Percentiles rank a stretch among this genome's conserved stretches.
Evolutionary conservation across 1,140 invertebrate species (phyloP).

Genomic region (Diachasma alloeum): DNA sequence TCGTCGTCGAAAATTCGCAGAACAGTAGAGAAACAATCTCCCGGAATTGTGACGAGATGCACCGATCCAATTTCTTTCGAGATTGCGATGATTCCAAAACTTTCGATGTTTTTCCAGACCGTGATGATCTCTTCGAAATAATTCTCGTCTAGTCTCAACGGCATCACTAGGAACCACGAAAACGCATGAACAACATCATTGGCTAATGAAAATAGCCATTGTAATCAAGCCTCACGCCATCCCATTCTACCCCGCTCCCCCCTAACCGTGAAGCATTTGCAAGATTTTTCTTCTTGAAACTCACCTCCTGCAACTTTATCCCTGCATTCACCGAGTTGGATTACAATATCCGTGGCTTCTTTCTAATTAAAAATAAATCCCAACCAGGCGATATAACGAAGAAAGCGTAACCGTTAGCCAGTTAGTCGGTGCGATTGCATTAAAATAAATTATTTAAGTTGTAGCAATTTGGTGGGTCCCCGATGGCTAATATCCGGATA

Average conservation of each 20-base stretch:
- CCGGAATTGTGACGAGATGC: too few species aligned
- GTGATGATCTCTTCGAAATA: too few species aligned
- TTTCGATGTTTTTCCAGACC: too few species aligned
- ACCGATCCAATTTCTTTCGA: too few species aligned
- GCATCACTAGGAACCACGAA: too few species aligned
- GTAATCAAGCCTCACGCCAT: not conserved
- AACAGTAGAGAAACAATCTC: too few species aligned
- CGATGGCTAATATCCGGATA: constrained; percentile 65
- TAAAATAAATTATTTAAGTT: constrained; percentile 65
- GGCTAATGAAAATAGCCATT: too few species aligned
- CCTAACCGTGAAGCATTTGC: not conserved
- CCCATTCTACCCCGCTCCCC: not conserved
- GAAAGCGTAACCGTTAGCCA: constrained; percentile 46
- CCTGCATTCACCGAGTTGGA: constrained; percentile 1
- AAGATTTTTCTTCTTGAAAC: not conserved
- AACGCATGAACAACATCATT: too few species aligned
- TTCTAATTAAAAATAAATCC: constrained; percentile 55
- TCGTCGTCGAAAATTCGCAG: too few species aligned
- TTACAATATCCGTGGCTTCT: constrained; percentile 1
- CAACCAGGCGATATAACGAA: constrained; percentile 10
- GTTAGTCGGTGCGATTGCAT: constrained; percentile 57
- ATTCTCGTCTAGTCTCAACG: too few species aligned
- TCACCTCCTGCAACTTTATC: constrained; percentile 14
- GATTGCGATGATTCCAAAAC: too few species aligned
- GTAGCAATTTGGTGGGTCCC: constrained; percentile 62